Conservation (phyloP, 2,797 vertebrate genomes). For the Octomys mimax region DNA sequence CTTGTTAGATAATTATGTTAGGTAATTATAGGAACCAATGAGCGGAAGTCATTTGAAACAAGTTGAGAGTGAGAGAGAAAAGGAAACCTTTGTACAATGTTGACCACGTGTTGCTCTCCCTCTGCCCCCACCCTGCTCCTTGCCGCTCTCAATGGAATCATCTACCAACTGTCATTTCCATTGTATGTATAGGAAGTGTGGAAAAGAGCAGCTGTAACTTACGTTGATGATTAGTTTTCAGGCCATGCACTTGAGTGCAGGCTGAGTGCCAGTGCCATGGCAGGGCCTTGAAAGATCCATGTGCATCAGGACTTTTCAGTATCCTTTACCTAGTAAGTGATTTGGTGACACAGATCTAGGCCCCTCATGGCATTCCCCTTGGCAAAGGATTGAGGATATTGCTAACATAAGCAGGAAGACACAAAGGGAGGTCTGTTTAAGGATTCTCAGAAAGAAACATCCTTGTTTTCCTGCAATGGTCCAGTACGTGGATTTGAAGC, state of each 20-base stretch:
- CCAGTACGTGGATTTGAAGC: background rate
- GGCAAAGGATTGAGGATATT: background rate
- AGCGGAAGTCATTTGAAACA: slow-evolving; percentile 37
- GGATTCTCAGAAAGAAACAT: background rate
- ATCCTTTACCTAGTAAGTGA: background rate
- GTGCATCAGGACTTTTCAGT: background rate
- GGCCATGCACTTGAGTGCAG: background rate
- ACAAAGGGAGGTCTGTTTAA: background rate
- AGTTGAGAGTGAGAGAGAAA: background rate
- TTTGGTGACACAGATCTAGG: background rate
- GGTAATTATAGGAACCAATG: slow-evolving; percentile 48
- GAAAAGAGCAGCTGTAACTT: background rate
- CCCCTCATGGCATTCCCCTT: background rate
- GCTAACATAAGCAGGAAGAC: background rate
- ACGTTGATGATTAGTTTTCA: background rate
- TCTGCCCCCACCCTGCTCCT: too few species aligned
- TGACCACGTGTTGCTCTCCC: background rate
- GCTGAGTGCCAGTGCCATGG: background rate
- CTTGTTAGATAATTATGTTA: slow-evolving; percentile 49
- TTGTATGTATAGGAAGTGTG: background rate
- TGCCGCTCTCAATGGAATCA: background rate
- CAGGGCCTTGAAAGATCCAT: background rate
- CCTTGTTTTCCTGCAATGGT: background rate
- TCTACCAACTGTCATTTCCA: background rate
- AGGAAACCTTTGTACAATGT: background rate